Evolutionary conservation across 2,888 invertebrate genomes (phyloP).

Genomic region (Holacanthella duospinosa): DNA sequence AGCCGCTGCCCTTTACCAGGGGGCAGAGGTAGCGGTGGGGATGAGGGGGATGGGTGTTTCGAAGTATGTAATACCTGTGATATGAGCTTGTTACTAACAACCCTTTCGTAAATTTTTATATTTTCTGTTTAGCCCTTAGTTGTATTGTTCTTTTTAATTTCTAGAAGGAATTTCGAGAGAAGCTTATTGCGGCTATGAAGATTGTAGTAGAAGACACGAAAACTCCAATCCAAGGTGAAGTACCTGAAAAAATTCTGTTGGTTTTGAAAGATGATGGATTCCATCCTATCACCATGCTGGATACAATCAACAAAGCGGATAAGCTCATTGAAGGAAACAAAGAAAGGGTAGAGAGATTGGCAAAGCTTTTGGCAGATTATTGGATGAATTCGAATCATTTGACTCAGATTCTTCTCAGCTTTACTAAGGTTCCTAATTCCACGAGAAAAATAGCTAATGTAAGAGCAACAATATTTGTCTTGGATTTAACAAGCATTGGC

Average conservation of each 20-base stretch:
- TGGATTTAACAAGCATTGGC: background rate
- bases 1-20: too few species aligned
- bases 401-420: background rate
- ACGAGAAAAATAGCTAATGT: background rate
- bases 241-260: background rate
- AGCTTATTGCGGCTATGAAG: background rate
- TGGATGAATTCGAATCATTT: background rate
- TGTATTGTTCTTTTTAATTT: background rate
- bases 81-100: too few species aligned
- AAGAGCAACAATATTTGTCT: background rate
- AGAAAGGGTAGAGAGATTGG: background rate
- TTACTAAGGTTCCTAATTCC: background rate
- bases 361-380: background rate
- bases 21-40: too few species aligned
- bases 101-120: too few species aligned
- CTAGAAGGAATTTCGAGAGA: background rate
- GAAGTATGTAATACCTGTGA: too few species aligned
- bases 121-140: background rate
- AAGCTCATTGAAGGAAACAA: background rate
- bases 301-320: background rate
- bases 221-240: background rate
- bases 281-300: slow-evolving; percentile 1
- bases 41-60: too few species aligned
- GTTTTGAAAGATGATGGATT: background rate
- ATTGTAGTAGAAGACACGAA: background rate